A percentile compares a stretch with the other conserved stretches of the same genome.
phyloP scores from a whole-genome alignment of 92 coral and sea anemone genomes.

The Porites cylindrica region DNA sequence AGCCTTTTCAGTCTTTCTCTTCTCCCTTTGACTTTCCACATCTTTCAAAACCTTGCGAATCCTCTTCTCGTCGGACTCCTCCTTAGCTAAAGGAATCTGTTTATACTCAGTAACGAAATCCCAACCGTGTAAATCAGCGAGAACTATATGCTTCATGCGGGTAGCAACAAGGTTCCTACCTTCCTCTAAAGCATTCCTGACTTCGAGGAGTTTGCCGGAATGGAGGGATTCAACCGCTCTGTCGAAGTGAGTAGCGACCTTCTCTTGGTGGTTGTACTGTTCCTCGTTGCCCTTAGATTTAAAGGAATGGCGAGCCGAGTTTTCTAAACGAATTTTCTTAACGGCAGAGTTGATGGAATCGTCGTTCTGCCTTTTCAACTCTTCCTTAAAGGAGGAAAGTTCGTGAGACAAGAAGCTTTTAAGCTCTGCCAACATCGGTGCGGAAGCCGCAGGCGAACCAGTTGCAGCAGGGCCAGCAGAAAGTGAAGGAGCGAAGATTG shows the following conservation, averaged over 20 bases:
- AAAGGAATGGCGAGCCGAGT: slow-evolving; percentile 33
- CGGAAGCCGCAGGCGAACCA: neutral
- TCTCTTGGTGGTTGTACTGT: slow-evolving; percentile 21
- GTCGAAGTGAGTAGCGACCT: too few species aligned
- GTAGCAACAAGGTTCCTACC: slow-evolving; percentile 26
- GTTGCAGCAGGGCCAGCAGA: neutral
- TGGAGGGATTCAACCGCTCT: too few species aligned
- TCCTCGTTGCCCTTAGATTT: slow-evolving; percentile 53
- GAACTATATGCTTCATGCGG: slow-evolving; percentile 17
- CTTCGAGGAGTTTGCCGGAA: too few species aligned
- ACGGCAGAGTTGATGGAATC: slow-evolving; percentile 30
- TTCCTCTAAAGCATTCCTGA: neutral
- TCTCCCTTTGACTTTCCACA: too few species aligned
- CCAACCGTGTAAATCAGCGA: slow-evolving; percentile 50
- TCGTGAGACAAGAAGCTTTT: neutral
- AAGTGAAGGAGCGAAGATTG: neutral
- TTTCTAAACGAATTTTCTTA: slow-evolving; percentile 25
- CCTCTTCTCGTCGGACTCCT: slow-evolving; percentile 51
- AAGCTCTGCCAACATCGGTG: neutral
- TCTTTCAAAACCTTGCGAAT: slow-evolving; percentile 47
- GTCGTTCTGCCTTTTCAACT: too few species aligned
- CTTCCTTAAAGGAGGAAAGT: neutral
- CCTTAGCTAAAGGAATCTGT: slow-evolving; percentile 39
- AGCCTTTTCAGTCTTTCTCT: slow-evolving; percentile 23
- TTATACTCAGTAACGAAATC: slow-evolving; percentile 17